Conservation (phyloP, 2,888 invertebrate species). For the Campoletis raptor region DNA sequence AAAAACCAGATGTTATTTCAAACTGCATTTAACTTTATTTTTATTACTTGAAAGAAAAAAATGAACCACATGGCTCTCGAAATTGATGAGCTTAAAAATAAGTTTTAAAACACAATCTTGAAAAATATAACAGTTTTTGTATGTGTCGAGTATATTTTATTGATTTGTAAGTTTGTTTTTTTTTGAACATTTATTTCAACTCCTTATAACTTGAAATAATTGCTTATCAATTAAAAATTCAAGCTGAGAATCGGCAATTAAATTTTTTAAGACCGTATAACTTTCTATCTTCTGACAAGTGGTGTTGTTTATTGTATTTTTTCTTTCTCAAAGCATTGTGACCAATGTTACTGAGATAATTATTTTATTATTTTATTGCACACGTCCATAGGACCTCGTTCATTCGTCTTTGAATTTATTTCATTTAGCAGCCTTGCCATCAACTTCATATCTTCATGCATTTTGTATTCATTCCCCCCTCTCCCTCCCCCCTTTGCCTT, state of each 20-base stretch:
- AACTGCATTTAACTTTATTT: constrained; percentile 4
- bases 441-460: constrained; percentile 26
- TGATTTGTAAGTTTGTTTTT: not conserved
- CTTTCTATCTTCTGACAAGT: not conserved
- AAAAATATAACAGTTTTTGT: not conserved
- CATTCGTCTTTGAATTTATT: not conserved
- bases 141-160: not conserved
- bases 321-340: not conserved
- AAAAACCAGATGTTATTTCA: not conserved
- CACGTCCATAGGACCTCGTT: not conserved
- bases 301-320: not conserved
- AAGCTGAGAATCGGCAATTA: not conserved
- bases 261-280: not conserved
- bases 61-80: not conserved
- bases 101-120: not conserved
- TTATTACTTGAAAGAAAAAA: not conserved
- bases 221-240: not conserved
- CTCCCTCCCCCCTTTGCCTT: constrained; percentile 11
- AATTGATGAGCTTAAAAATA: constrained; percentile 6
- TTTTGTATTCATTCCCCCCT: constrained; percentile 47
- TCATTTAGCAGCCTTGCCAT: constrained; percentile 28
- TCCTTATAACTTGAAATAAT: not conserved
- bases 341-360: not conserved
- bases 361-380: not conserved
- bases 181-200: not conserved